Conservation (phyloP, 2,888 invertebrate genomes). For the Caenorhabditis macrosperma region DNA sequence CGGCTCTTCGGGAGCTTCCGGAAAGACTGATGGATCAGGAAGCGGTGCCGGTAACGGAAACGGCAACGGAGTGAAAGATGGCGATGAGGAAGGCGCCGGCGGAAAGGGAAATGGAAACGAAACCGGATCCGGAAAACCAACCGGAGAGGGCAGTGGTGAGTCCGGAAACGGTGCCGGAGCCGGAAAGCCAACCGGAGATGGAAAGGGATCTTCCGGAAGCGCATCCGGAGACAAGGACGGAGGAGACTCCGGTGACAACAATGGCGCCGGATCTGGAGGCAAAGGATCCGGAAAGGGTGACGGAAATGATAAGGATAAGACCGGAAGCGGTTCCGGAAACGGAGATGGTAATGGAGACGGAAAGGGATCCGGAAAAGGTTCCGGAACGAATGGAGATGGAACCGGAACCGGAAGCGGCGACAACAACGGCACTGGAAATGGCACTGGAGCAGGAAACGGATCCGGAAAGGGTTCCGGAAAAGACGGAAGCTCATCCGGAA, state of each 20-base stretch:
- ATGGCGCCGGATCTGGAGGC: neutral
- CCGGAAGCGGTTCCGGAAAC: constrained; percentile 15
- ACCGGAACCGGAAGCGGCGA: neutral
- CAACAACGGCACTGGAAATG: constrained; percentile 13
- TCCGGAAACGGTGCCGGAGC: neutral
- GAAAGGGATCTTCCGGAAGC: neutral
- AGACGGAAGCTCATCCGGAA: neutral
- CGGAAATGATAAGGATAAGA: neutral
- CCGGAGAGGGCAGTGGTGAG: neutral
- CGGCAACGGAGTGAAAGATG: constrained; percentile 14
- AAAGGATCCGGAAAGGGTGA: neutral
- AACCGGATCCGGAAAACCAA: neutral
- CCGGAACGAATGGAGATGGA: constrained; percentile 4
- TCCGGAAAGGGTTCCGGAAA: no score
- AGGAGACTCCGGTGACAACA: neutral
- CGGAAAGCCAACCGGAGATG: neutral
- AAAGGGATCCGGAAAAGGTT: constrained; percentile 26
- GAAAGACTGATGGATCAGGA: neutral
- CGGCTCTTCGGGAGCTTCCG: constrained; percentile 6
- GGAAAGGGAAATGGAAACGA: constrained; percentile 16
- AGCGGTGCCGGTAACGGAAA: constrained; percentile 10
- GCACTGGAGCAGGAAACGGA: constrained; percentile 18
- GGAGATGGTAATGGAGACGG: constrained; percentile 17
- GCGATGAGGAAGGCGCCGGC: neutral
- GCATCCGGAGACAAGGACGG: constrained; percentile 22